Evolutionary conservation across 2,113 vertebrate genomes (phyloP), one percentile per base, ranked within the genome.

Genomic region (Calidris pygmaea): DNA sequence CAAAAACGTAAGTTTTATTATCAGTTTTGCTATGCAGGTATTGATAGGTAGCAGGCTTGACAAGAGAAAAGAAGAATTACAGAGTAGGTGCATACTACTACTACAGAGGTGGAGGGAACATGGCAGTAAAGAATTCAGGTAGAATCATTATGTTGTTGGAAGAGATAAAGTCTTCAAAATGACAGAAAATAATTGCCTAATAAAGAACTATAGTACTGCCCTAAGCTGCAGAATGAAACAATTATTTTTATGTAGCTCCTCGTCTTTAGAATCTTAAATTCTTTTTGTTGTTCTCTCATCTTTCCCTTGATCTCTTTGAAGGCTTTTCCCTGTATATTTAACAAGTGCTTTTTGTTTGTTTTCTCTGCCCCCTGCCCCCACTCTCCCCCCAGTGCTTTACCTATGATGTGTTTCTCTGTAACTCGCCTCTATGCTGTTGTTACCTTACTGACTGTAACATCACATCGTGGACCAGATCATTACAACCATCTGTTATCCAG

Each of bases 181-280:
- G 81, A 94, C 81, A 91, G 65, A 80, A 95, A 95, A 95, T 92
- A 96, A 95, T 97, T 96, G 90, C 90, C 77, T 91, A 95, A 97
- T 94, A 95, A 94, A 97, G 72, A 94, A 41, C 77, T 81, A 91
- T n/a, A 88, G 56, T 65, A 53, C 53, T 96, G 76, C 78, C 95
- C 94, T 85, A 87, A 95, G 86, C 88, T 88, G 87, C 81, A 82
- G 72, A 97, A 90, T n/a, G 52, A 93, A 97, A 87, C 93, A 85
- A 83, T 93, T 95, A 75, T 81, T 94, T 95, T 95, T 93, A 92
- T 77, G 66, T 59, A 87, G 83, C 72, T 94, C 39, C 35, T 89
- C 1, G 0, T 75, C 89, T 94, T 94, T n/a, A 74, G 66, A 96
- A 83, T 83, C 37, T 45, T 80, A 90, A 81, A 78, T 81, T 87